These are phyloP conservation scores for Rhopilema esculentum DNA, from an alignment of 30 jellyfish, hydroid and myxozoan species.

Conservation along the genomic window DNA sequence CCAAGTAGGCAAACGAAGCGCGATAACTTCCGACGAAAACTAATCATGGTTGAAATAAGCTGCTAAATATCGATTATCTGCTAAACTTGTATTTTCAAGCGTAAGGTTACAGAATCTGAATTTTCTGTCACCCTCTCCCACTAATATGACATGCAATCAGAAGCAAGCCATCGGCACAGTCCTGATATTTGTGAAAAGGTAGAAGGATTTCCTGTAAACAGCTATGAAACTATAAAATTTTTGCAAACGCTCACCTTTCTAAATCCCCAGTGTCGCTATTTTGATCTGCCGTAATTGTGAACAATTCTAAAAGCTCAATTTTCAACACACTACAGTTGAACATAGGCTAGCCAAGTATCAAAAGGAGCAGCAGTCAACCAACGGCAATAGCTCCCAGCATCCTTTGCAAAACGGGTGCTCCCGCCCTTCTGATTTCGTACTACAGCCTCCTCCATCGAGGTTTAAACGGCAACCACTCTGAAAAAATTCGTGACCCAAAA, in stretches of 20 bases:
- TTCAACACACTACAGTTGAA: not conserved
- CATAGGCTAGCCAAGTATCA: conserved; percentile 28
- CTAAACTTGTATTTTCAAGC: not conserved
- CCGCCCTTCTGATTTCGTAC: conserved; percentile 67
- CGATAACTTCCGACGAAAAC: no score
- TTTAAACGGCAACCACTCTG: no score
- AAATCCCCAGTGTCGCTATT: not conserved
- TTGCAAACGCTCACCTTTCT: not conserved
- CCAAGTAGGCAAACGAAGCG: no score
- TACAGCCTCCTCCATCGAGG: not conserved
- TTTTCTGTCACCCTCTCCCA: not conserved
- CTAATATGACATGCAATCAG: not conserved
- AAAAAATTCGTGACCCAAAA: no score
- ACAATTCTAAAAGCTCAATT: not conserved
- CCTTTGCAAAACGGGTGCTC: conserved; percentile 66
- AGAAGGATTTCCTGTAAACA: not conserved
- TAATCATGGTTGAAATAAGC: not conserved
- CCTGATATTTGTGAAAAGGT: not conserved
- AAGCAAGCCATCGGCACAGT: not conserved
- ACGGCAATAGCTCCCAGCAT: conserved; percentile 66
- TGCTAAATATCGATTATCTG: not conserved
- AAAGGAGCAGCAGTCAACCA: conserved; percentile 74
- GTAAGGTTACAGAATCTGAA: not conserved
- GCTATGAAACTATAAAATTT: not conserved
- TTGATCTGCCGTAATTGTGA: not conserved